Evolutionary conservation across 1,140 invertebrate species (phyloP).

Genomic region (Caenorhabditis tropicalis): DNA sequence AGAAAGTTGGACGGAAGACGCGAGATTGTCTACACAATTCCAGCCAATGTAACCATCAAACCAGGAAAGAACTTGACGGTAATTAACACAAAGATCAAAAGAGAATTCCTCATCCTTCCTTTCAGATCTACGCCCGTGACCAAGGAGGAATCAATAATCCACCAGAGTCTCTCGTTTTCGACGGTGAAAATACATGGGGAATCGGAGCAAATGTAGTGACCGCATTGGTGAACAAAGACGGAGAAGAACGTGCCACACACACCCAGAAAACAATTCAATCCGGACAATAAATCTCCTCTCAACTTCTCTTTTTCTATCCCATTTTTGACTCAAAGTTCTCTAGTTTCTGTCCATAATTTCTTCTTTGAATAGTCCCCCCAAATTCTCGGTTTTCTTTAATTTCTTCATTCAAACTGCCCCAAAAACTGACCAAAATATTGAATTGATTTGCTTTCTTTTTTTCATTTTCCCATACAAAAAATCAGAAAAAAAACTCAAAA

Average conservation of each 20-base stretch:
- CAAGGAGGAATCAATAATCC: slow-evolving; percentile 69
- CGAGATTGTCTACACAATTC: slow-evolving; percentile 71
- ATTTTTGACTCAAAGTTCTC: slow-evolving; percentile 45
- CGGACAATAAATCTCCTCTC: slow-evolving; percentile 63
- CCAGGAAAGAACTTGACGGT: slow-evolving; percentile 64
- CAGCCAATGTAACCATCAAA: slow-evolving; percentile 63
- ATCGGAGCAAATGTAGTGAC: slow-evolving; percentile 73
- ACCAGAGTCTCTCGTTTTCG: slow-evolving; percentile 69
- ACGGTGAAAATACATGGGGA: slow-evolving; percentile 72
- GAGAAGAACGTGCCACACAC: slow-evolving; percentile 73
- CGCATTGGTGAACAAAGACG: slow-evolving; percentile 72
- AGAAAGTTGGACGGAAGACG: slow-evolving; percentile 69
- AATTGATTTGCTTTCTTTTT: not conserved
- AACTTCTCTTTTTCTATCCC: not conserved
- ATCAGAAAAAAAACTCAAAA: not conserved
- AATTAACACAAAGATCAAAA: not conserved
- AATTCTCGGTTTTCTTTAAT: not conserved
- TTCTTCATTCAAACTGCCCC: slow-evolving; percentile 22
- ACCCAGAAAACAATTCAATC: slow-evolving; percentile 72
- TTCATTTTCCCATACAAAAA: not conserved
- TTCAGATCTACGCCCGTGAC: slow-evolving; percentile 69
- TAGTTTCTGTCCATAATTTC: slow-evolving; percentile 43
- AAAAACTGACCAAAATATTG: slow-evolving; percentile 37
- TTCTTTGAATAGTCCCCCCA: slow-evolving; percentile 7
- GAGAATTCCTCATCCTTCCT: not conserved